phyloP scores from a whole-genome alignment of 2,888 invertebrate species.

The Chloromyia formosa region DNA sequence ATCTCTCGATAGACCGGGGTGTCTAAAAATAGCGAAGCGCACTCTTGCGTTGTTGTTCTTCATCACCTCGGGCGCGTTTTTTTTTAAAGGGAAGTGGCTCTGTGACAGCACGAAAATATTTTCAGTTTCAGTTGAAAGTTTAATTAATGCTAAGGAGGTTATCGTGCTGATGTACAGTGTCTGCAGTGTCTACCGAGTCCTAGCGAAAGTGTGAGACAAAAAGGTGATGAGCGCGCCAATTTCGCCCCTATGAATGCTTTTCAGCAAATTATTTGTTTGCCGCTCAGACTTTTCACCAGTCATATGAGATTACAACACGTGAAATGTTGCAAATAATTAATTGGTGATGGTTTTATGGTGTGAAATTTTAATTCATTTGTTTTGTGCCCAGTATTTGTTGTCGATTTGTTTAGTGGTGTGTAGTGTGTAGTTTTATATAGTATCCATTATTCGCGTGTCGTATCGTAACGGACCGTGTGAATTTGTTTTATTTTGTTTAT shows the following conservation, averaged over 20 bases:
- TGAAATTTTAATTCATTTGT: not conserved
- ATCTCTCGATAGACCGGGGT: not conserved
- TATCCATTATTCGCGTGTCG: not conserved
- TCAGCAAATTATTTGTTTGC: slow-evolving; percentile 28
- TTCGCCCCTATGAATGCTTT: slow-evolving; percentile 27
- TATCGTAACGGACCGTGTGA: too few species aligned
- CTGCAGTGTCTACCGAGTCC: slow-evolving; percentile 47
- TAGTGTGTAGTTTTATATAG: not conserved
- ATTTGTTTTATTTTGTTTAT: not conserved
- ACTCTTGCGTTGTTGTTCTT: not conserved
- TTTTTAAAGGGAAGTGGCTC: not conserved
- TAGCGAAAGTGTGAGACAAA: slow-evolving; percentile 56
- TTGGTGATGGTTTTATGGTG: slow-evolving; percentile 9
- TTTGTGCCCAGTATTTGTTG: slow-evolving; percentile 3
- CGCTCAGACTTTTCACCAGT: slow-evolving; percentile 18
- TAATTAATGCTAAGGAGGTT: slow-evolving; percentile 59
- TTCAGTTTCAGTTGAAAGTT: slow-evolving; percentile 59
- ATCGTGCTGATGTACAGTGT: slow-evolving; percentile 55
- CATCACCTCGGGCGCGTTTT: not conserved
- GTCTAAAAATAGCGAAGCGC: not conserved
- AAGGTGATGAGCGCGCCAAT: slow-evolving; percentile 54
- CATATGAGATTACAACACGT: slow-evolving; percentile 12
- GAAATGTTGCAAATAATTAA: slow-evolving; percentile 13
- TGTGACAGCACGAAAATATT: slow-evolving; percentile 53
- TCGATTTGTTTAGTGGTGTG: not conserved